Evolutionary conservation across 2,888 invertebrate genomes (phyloP).

Genomic region (Agrochola circellaris): DNA sequence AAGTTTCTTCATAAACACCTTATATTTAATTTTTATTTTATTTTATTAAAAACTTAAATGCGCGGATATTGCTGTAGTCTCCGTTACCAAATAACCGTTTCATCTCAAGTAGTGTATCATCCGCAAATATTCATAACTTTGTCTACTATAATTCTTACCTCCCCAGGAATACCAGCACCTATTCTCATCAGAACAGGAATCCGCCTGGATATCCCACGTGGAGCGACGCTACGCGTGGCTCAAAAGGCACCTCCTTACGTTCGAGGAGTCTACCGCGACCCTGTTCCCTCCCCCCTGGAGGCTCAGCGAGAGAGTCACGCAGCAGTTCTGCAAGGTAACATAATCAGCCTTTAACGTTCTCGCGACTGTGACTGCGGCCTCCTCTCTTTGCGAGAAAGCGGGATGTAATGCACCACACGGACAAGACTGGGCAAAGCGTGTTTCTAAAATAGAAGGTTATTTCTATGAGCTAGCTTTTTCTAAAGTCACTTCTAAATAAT

Average conservation of each 20-base stretch:
- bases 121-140: too few relatives aligned
- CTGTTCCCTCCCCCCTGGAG: conserved; percentile 98
- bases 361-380: too few relatives aligned
- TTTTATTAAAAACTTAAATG: too few relatives aligned
- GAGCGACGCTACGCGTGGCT: conserved; percentile 99
- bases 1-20: too few relatives aligned
- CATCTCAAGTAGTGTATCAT: not conserved
- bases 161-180: conserved; percentile 97
- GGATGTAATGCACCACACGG: too few relatives aligned
- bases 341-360: too few relatives aligned
- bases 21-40: not conserved
- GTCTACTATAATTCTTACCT: not conserved
- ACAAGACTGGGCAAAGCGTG: too few relatives aligned
- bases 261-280: conserved; percentile 96
- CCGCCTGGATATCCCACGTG: conserved; percentile 98
- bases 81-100: not conserved
- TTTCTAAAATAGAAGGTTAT: too few relatives aligned
- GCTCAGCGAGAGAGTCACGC: conserved; percentile 97
- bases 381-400: too few relatives aligned
- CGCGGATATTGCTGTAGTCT: not conserved
- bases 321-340: conserved; percentile 94
- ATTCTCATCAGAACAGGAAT: conserved; percentile 98
- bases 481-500: too few relatives aligned
- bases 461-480: too few relatives aligned
- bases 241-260: conserved; percentile 97